These are phyloP conservation scores for Pasiphila rectangulata DNA, from an alignment of 2,888 invertebrate species.

Conservation along the genomic window DNA sequence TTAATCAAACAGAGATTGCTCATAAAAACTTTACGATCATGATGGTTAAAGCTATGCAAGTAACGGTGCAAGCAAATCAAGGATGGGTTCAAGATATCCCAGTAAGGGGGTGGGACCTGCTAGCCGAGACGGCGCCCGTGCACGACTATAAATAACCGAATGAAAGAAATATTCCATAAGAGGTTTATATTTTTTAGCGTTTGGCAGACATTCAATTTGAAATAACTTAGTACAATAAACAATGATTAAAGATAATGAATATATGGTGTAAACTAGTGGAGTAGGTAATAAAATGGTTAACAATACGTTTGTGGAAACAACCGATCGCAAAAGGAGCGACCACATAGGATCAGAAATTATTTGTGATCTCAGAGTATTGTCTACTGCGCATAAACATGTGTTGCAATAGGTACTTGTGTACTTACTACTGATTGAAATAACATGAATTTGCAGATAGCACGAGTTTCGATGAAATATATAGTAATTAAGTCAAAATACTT, in stretches of 20 bases:
- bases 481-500: too few relatives aligned
- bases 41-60: conserved; percentile 3
- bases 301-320: conserved; percentile 29
- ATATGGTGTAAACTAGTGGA: conserved; percentile 1
- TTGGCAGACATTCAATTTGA: conserved; percentile 47
- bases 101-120: conserved; percentile 58
- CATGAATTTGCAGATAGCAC: conserved; percentile 15
- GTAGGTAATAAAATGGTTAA: conserved; percentile 30
- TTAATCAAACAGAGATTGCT: conserved; percentile 13
- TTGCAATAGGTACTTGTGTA: conserved; percentile 20
- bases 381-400: conserved; percentile 43
- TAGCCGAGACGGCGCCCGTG: conserved; percentile 62
- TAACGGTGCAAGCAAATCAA: not conserved
- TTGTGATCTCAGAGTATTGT: conserved; percentile 43
- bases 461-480: too few relatives aligned
- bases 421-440: conserved; percentile 3
- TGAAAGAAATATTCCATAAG: conserved; percentile 47
- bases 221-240: conserved; percentile 14
- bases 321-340: conserved; percentile 29
- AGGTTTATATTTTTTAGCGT: conserved; percentile 28
- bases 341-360: conserved; percentile 34
- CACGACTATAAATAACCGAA: conserved; percentile 50
- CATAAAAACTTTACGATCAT: conserved; percentile 6
- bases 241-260: conserved; percentile 8
- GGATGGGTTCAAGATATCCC: conserved; percentile 41